Evolutionary conservation across 1,140 invertebrate genomes (phyloP), one percentile per base, ranked within the genome.

Genomic region (Ostrea edulis): DNA sequence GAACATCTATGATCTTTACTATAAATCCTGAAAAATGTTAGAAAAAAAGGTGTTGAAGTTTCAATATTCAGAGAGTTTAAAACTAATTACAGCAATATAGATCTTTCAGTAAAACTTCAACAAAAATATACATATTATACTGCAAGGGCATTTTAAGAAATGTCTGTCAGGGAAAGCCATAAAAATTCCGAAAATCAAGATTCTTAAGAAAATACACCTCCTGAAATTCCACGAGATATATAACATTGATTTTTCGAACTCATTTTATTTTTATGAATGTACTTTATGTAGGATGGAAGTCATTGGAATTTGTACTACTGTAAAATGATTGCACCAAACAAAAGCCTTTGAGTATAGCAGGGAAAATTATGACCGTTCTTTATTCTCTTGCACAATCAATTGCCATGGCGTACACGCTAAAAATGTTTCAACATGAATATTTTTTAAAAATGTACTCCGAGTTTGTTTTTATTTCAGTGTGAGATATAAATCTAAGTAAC

Each of bases 391-490:
- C 55, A 29, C 22, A 11, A 11, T 35, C 29, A 35, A 62, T 29
- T 29, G 12, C 22, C 8, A 77, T 17, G 17, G 0, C 7, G 22
- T 8, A 25, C 68, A 77, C 7, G 58, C 12, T 62, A 35, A 35
- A 77, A 77, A 29, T 3, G 29, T 77, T 14, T 25, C n/a, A n/a
- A 25, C 25, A 11, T 68, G 3, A 22, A 11, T 2, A 22, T 25
- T n/a, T 22, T 22, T 22, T 71, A 25, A 5, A 25, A 71, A 22
- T 9, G 20, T 11, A 25, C 65, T 68, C 22, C 7, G 25, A 25
- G n/a, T 68, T 22, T 68, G 65, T 68, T 68, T 68, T 77, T 25
- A 35, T 77, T 77, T 77, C 68, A 29, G 25, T 25, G 29, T 25
- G 68, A 8, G n/a, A 11, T 11, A 20, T 62, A 20, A 8, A 77